Evolutionary conservation across 2,888 invertebrate genomes (phyloP), one percentile per base, ranked within the genome.

Genomic region (Phortica okadai): DNA sequence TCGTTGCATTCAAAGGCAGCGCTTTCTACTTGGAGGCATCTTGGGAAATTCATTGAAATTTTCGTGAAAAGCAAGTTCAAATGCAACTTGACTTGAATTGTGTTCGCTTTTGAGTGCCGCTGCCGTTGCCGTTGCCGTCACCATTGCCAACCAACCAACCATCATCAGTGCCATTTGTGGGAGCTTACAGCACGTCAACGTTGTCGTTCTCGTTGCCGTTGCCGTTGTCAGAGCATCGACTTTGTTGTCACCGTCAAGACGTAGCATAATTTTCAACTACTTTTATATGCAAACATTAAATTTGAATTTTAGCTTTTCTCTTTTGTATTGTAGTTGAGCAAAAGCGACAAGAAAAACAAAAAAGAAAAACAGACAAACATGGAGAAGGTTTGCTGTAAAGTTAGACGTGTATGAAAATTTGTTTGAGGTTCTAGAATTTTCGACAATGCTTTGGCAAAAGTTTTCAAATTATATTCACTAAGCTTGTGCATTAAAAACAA

Each of bases 61-160:
- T 33, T 21, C n/a, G 50, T 11, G 10, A 14, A 62, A 25, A 10
- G 16, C 66, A 66, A 66, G 14, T 66, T 41, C 66, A n/a, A 66
- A 33, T 33, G 33, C 42, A 14, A 42, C 79, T 79, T 77, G 77
- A 77, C 75, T 79, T 74, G 76, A 75, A 16, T 73, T 59, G 14
- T 10, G 62, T 73, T 74, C 64, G 50, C 16, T 41, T 56, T 41
- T 66, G 50, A 41, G n/a, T 56, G 16, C 58, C 44, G 10, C 45
- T 6, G 66, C 41, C 11, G 50, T 10, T 58, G 42, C 6, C 45
- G 58, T 21, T 62, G 62, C 10, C 16, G 59, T 25, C 44, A 44
- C 8, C 45, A 70, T 77, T 72, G 41, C 45, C 75, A 73, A 76
- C 44, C 33, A 33, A 21, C 21, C 21, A 21, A 21, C 21, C 21